phyloP scores from a whole-genome alignment of 2,797 vertebrate genomes.

The Ctenosaura bakeri region DNA sequence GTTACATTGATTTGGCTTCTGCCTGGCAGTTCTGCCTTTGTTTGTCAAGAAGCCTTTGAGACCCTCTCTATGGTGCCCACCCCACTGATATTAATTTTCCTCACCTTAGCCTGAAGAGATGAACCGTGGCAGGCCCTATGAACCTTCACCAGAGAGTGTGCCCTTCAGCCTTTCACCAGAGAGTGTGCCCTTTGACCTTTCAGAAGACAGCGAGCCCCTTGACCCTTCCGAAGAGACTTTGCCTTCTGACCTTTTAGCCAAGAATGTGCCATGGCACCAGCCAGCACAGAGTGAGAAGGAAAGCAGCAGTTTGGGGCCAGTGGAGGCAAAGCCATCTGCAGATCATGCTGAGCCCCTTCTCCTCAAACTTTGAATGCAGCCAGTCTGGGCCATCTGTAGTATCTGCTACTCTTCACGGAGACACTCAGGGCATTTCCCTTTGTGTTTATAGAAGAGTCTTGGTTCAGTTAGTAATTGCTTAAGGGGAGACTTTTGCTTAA shows the following conservation, averaged over 20 bases:
- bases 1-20: neutral
- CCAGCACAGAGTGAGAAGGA: slow-evolving; percentile 62
- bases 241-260: slow-evolving; percentile 65
- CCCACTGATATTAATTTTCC: slow-evolving; percentile 81
- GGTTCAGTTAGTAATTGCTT: neutral
- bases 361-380: slow-evolving; percentile 54
- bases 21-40: neutral
- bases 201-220: slow-evolving; percentile 73
- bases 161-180: slow-evolving; percentile 66
- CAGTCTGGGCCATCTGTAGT: neutral
- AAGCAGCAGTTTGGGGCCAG: slow-evolving; percentile 59
- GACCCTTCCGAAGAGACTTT: slow-evolving; percentile 73
- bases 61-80: neutral
- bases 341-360: slow-evolving; percentile 57
- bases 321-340: slow-evolving; percentile 40
- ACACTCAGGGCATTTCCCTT: slow-evolving; percentile 14
- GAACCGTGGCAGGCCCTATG: slow-evolving; percentile 77
- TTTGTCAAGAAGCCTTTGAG: slow-evolving; percentile 54
- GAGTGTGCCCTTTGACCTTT: slow-evolving; percentile 73
- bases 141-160: slow-evolving; percentile 71
- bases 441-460: slow-evolving; percentile 11
- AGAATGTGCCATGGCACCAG: slow-evolving; percentile 64
- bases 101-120: slow-evolving; percentile 80
- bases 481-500: neutral
- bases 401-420: slow-evolving; percentile 3